Percentiles rank a stretch among this genome's conserved stretches.
Conservation (phyloP, 2,888 invertebrate genomes). For the Apeira syringaria region DNA sequence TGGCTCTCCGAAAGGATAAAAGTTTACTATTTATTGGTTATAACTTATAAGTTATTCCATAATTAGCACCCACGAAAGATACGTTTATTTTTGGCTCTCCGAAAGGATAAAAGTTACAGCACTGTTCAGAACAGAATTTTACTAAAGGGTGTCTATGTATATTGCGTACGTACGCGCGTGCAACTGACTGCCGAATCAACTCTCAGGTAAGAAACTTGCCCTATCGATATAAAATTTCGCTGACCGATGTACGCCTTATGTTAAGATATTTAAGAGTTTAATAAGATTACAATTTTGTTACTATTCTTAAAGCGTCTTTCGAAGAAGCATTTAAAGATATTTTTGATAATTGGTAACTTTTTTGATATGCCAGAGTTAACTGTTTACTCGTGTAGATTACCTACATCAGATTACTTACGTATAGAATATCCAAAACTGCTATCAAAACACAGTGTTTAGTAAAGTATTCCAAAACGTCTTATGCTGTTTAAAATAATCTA, state of each 20-base stretch:
- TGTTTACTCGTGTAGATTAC: constrained; percentile 1
- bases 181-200: too few species aligned
- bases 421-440: constrained; percentile 3
- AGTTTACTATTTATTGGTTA: too few species aligned
- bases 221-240: constrained; percentile 11
- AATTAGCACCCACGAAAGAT: too few species aligned
- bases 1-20: too few species aligned
- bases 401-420: not conserved
- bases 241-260: not conserved
- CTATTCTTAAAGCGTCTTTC: constrained; percentile 16
- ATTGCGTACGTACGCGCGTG: too few species aligned
- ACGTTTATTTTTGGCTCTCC: too few species aligned
- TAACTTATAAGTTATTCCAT: too few species aligned
- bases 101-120: too few species aligned
- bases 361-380: constrained; percentile 25
- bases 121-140: too few species aligned
- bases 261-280: too few species aligned
- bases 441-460: constrained; percentile 8
- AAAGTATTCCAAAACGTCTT: constrained; percentile 1
- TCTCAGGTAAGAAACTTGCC: too few species aligned
- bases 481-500: not conserved
- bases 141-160: too few species aligned
- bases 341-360: constrained; percentile 9
- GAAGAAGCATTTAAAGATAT: constrained; percentile 17
- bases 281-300: constrained; percentile 8